Conservation (phyloP, 2,888 invertebrate species). For the Pyrochroa serraticornis region DNA sequence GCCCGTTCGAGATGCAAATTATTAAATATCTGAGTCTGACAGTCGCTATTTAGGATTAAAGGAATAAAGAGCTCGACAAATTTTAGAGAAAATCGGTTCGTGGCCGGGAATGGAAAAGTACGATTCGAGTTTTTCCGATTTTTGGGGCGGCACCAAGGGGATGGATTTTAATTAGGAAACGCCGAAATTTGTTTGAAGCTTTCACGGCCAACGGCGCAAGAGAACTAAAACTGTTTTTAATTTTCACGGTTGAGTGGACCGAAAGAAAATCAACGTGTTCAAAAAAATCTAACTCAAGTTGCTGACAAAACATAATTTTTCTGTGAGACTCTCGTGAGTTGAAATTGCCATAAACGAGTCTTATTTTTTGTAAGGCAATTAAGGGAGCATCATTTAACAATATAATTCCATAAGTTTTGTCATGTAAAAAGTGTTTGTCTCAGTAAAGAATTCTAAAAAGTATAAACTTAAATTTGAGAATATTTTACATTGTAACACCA, state of each 20-base stretch:
- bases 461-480: no score
- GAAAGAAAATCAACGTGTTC: no score
- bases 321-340: no score
- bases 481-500: no score
- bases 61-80: slow-evolving; percentile 24
- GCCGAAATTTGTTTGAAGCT: background rate
- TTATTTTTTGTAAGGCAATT: no score
- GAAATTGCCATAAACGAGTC: no score
- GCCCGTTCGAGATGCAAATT: slow-evolving; percentile 22
- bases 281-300: no score
- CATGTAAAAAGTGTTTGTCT: no score
- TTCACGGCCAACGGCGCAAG: background rate
- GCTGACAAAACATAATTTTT: no score
- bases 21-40: slow-evolving; percentile 28
- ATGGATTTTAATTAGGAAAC: background rate
- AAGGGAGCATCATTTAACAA: no score
- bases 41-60: slow-evolving; percentile 26
- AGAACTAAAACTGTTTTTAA: background rate
- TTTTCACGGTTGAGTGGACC: background rate
- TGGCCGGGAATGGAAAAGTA: background rate
- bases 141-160: background rate
- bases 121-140: background rate
- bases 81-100: slow-evolving; percentile 20
- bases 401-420: no score
- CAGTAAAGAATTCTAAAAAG: no score